Evolutionary conservation across 2,113 vertebrate genomes (phyloP).

Genomic region (Corapipo altera): DNA sequence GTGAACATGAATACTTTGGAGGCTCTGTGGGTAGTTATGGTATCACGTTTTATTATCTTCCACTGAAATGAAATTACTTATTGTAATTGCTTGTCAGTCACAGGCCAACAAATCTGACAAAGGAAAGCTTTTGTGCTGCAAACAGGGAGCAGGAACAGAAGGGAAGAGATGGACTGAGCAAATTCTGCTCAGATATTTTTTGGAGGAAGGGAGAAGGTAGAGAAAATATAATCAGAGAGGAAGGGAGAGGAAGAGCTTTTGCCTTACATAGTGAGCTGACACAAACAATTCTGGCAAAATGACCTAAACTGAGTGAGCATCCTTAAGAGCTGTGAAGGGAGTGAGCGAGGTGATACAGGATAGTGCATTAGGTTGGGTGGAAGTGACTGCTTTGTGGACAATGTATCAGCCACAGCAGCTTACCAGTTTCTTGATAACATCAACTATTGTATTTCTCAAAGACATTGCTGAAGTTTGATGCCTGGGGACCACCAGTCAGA

Average conservation of each 20-base stretch:
- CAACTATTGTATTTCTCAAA: not conserved
- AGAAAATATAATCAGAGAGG: not conserved
- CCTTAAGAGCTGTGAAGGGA: not conserved
- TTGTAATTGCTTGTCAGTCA: conserved; percentile 86
- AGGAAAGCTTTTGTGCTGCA: conserved; percentile 31
- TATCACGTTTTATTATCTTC: conserved; percentile 82
- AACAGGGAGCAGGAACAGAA: not conserved
- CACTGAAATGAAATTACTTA: conserved; percentile 79
- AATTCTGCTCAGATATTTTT: not conserved
- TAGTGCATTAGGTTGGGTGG: not conserved
- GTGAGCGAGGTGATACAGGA: not conserved
- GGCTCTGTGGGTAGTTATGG: conserved; percentile 76
- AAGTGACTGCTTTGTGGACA: not conserved
- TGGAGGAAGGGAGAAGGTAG: fast-evolving
- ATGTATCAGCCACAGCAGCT: not conserved
- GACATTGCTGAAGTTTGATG: not conserved
- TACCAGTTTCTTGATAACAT: conserved; percentile 4
- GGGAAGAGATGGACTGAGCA: conserved; percentile 24
- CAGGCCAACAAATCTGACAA: conserved; percentile 74
- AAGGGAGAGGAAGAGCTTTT: not conserved
- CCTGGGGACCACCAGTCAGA: not conserved
- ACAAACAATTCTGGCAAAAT: not conserved
- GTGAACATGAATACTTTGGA: conserved; percentile 80
- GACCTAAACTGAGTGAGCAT: not conserved
- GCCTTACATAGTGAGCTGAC: not conserved